phyloP scores from a whole-genome alignment of 2,797 vertebrate genomes.

The Rhincodon typus region DNA sequence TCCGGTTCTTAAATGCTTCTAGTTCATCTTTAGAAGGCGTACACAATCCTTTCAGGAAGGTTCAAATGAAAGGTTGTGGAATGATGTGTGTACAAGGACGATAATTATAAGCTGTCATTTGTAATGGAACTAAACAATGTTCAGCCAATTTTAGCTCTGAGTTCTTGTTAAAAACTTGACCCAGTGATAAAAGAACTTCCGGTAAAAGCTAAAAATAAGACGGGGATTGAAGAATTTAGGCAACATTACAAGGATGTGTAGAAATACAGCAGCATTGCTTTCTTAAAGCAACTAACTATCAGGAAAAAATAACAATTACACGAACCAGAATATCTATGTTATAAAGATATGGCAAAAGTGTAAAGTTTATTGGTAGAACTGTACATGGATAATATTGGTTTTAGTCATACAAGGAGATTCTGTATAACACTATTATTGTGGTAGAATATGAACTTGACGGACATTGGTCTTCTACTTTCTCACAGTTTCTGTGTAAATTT shows the following conservation, averaged over 20 bases:
- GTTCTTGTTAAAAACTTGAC: neutral
- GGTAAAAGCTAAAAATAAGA: neutral
- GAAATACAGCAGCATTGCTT: neutral
- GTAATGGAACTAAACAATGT: neutral
- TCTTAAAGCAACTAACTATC: neutral
- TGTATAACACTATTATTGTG: neutral
- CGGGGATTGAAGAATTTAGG: neutral
- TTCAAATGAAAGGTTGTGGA: neutral
- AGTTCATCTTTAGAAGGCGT: neutral
- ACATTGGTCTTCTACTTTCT: neutral
- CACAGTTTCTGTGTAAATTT: neutral
- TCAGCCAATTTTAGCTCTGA: neutral
- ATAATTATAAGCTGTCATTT: neutral
- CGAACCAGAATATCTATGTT: neutral
- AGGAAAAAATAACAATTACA: neutral
- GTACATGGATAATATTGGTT: neutral
- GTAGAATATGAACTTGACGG: neutral
- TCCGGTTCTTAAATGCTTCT: neutral
- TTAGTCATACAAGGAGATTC: neutral
- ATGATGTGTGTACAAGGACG: neutral
- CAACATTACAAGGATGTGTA: neutral
- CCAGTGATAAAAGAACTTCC: neutral
- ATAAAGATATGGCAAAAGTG: neutral
- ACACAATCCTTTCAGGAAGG: neutral
- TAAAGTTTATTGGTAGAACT: neutral